Evolutionary conservation across 2,797 vertebrate genomes (phyloP), one percentile per base, ranked within the genome.

Genomic region (Chaenodraco wilsoni): DNA sequence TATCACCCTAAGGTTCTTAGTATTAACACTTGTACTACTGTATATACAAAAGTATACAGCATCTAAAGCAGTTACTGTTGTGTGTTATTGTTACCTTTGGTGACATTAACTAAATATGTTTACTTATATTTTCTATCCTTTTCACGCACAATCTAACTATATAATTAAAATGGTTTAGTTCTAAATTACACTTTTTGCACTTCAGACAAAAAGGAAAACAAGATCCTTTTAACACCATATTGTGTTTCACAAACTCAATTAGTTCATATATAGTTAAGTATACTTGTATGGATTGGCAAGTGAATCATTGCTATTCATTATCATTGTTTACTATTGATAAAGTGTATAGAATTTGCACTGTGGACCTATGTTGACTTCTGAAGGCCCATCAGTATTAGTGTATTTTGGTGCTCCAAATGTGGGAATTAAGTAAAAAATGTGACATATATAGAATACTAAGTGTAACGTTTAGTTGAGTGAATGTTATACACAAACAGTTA

Each of bases 401-500:
- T 2, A 0, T 37, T 17, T 50, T 23, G 16, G 46, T 37, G 11
- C 15, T 48, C 33, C 2, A 4, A 31, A 12, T 49, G 2, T 23
- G 33, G 44, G 23, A 59, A 23, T 27, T 0, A 31, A n/a, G 31
- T 13, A 46, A 6, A 46, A 68, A 21, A 23, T 9, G 33, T n/a
- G 3, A 65, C 10, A 62, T 21, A 33, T 9, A 60, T 44, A 17
- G 27, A 27, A 27, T 27, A 27, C 27, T 27, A 27, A 27, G 1
- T 27, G 27, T 27, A 55, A 5, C 17, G 60, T 37, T 37, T 37
- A 68, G 43, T 52, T 59, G 31, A 71, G 69, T 75, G 31, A 67
- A 73, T 58, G 6, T 37, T 9, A 9, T 37, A 72, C 56, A 65
- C 50, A 65, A 65, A 62, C 49, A 59, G 46, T 74, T 83, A 69